Percentiles rank a stretch among this genome's conserved stretches.
phyloP scores from a whole-genome alignment of 2,888 invertebrate species.

The Eristalis arbustorum region DNA sequence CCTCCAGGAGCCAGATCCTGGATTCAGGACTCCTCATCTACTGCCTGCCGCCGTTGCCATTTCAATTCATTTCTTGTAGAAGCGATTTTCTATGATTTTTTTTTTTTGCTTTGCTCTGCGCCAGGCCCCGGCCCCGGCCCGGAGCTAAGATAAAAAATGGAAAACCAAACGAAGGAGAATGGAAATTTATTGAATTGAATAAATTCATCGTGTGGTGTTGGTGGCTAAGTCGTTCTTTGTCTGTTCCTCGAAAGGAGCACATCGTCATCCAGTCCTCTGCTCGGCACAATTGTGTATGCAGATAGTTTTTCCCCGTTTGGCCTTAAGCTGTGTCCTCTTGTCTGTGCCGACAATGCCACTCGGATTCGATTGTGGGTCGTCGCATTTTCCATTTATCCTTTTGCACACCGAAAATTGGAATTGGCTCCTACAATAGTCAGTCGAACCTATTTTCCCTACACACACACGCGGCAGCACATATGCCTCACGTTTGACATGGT shows the following conservation, averaged over 20 bases:
- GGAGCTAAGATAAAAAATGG: constrained; percentile 53
- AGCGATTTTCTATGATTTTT: constrained; percentile 5
- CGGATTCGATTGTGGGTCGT: constrained; percentile 59
- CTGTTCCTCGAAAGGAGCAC: constrained; percentile 21
- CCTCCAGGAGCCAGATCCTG: constrained; percentile 54
- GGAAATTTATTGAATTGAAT: constrained; percentile 69
- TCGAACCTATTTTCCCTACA: background rate
- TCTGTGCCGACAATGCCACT: constrained; percentile 29
- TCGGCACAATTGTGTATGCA: constrained; percentile 45
- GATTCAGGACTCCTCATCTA: constrained; percentile 11
- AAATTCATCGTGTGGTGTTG: constrained; percentile 64
- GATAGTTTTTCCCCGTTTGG: constrained; percentile 48
- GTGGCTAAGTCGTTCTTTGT: constrained; percentile 53
- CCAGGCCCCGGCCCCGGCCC: background rate
- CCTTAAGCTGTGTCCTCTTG: constrained; percentile 33
- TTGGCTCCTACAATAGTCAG: constrained; percentile 45
- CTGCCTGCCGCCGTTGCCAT: constrained; percentile 45
- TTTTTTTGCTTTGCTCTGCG: background rate
- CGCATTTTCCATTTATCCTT: constrained; percentile 51
- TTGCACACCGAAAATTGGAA: constrained; percentile 60
- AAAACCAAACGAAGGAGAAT: constrained; percentile 61
- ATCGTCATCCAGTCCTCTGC: background rate
- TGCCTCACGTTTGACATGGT: too few species aligned
- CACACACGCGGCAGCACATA: background rate
- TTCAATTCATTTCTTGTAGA: constrained; percentile 51